Base-by-base conservation (phyloP, 2,888 invertebrate species). In the Acleris sparsana region DNA sequence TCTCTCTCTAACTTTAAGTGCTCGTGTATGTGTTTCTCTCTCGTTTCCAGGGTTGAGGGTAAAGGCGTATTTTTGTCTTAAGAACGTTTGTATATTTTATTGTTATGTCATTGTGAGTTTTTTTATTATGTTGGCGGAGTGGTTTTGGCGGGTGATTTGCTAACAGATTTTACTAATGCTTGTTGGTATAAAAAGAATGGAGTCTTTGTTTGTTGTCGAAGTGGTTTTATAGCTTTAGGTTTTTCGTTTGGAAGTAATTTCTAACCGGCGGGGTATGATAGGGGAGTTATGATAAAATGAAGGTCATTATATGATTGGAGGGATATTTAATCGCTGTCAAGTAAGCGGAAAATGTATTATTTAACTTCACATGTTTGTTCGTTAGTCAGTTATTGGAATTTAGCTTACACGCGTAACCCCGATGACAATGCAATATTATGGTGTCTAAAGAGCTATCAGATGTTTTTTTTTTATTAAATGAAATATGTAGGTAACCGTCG, bases 1-100 rank as follows among this genome's bases (percentile, higher is more conserved):
- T 85, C 88, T 78, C 85, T 76, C 74, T 88, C 85, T 76, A 72
- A 71, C 86, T 69, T 68, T 43, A 20, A 64, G 55, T 53, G 57
- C 62, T 69, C 53, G 52, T 69, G 53, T 73, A 75, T 69, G 18
- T 56, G 69, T 67, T 63, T 75, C 72, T 74, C 75, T 25, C 29
- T 62, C 48, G 7, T 25, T 16, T 18, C 3, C 44, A 56, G 48
- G 64, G 73, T 63, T 71, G 71, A 70, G 70, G 70, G 69, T 48
- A 62, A 62, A 66, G 66, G 66, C 61, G 66, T 66, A 66, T 66
- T 66, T 74, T 76, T 75, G 76, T 77, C 75, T 78, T 72, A 76
- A 76, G 76, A 73, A 69, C 70, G 68, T 68, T 58, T 63, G 63
- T 68, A 68, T 63, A 59, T 69, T 67, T 67, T 67, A 67, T 67